Conservation (phyloP, 2,888 invertebrate species). For the Agonopterix heracliana region DNA sequence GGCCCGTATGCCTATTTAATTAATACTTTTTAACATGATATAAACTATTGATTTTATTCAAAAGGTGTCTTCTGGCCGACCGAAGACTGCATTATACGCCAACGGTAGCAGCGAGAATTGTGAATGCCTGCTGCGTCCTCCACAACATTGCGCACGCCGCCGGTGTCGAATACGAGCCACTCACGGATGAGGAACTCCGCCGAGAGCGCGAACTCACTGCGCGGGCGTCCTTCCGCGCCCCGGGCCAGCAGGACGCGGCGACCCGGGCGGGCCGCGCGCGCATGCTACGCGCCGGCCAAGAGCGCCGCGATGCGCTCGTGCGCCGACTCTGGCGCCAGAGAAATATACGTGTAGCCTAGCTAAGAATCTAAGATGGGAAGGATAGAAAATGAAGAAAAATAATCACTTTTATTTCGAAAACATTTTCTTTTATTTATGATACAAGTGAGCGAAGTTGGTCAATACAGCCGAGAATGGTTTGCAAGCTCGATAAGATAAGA, state of each 20-base stretch:
- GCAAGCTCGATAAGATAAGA: no score
- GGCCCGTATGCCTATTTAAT: background rate
- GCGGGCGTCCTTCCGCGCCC: background rate
- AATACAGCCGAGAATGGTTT: no score
- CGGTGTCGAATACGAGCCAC: background rate
- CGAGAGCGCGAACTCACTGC: background rate
- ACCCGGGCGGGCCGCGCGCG: background rate
- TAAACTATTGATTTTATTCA: no score
- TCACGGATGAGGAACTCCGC: background rate
- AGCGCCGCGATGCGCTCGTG: background rate
- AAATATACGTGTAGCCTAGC: background rate
- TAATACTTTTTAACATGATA: background rate
- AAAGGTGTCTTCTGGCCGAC: slow-evolving; percentile 2
- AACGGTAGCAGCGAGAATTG: background rate
- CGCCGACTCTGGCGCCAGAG: background rate
- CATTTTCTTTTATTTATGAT: no score
- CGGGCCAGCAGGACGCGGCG: background rate
- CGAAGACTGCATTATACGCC: slow-evolving; percentile 2
- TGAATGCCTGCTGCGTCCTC: slow-evolving; percentile 3
- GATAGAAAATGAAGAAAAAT: no score
- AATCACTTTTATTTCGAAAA: no score
- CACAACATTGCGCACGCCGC: slow-evolving; percentile 5
- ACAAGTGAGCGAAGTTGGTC: no score
- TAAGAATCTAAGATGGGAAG: no score
- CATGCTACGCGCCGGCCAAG: background rate